Evolutionary conservation across 2,113 vertebrate species (phyloP).

Genomic region (Dryoscopus gambensis): DNA sequence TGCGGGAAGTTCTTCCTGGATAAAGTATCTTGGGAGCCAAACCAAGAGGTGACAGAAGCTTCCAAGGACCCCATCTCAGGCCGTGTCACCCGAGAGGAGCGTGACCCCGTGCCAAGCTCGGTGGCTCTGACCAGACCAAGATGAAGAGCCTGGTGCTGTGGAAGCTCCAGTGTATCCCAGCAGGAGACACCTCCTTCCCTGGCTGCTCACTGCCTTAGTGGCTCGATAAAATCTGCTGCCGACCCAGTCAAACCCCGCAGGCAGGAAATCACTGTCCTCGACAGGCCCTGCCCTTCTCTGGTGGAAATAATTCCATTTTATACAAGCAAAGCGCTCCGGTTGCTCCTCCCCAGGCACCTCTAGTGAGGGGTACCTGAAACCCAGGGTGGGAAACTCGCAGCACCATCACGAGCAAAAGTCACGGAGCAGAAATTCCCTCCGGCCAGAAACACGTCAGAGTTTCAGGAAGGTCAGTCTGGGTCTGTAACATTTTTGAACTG

Average conservation of each 20-base stretch:
- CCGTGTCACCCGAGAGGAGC: background rate
- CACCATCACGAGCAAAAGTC: background rate
- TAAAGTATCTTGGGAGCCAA: background rate
- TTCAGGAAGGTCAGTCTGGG: rapidly evolving
- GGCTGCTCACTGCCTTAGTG: background rate
- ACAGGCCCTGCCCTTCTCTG: background rate
- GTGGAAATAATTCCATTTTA: background rate
- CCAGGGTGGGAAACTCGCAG: background rate
- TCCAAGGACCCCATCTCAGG: background rate
- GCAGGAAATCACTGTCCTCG: background rate
- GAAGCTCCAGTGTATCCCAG: background rate
- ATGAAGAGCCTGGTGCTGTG: background rate
- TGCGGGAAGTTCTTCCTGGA: background rate
- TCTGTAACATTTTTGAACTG: background rate
- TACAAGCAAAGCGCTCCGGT: background rate
- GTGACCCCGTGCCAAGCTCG: background rate
- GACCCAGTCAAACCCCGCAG: background rate
- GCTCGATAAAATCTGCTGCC: background rate
- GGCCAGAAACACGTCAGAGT: rapidly evolving
- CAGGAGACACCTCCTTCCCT: background rate
- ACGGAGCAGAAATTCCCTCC: background rate
- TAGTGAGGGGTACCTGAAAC: background rate
- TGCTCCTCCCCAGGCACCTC: background rate
- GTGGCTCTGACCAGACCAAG: rapidly evolving
- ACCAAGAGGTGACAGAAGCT: background rate